Percentiles rank a stretch among this genome's conserved stretches.
Evolutionary conservation across 2,113 vertebrate genomes (phyloP).

Genomic region (Oxygymnocypris stewartii): DNA sequence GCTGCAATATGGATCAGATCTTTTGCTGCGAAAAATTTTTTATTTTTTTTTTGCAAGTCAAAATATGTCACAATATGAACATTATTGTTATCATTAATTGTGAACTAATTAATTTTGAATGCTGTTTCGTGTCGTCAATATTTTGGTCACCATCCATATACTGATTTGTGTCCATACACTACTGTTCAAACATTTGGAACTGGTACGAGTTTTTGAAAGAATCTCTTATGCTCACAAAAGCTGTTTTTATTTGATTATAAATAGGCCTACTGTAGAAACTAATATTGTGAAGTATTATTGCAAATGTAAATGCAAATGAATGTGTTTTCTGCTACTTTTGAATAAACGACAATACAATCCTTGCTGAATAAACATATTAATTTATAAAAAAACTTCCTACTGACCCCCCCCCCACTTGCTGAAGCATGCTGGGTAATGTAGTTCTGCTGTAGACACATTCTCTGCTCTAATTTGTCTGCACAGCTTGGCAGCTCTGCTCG

Average conservation of each 20-base stretch:
- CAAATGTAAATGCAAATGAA: background rate
- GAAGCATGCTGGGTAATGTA: conserved; percentile 11
- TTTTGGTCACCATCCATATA: too few relatives aligned
- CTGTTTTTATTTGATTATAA: background rate
- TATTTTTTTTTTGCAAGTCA: background rate
- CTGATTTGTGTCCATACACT: too few relatives aligned
- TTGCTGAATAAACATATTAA: background rate
- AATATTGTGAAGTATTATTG: background rate
- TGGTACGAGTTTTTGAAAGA: too few relatives aligned
- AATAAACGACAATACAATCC: background rate
- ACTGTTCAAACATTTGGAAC: too few relatives aligned
- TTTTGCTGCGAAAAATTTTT: background rate
- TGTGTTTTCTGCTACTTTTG: background rate
- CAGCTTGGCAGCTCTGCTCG: conserved; percentile 15
- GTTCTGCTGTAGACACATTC: background rate
- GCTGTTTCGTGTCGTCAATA: too few relatives aligned
- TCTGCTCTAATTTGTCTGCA: conserved; percentile 32
- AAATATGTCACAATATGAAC: too few relatives aligned
- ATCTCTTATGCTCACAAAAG: too few relatives aligned
- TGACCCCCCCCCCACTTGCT: too few relatives aligned
- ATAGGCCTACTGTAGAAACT: background rate
- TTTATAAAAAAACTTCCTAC: too few relatives aligned
- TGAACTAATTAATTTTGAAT: too few relatives aligned
- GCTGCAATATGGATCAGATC: background rate
- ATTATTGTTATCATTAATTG: too few relatives aligned